Evolutionary conservation across 2,113 vertebrate species (phyloP).

Genomic region (Haplotaxodon microlepis): DNA sequence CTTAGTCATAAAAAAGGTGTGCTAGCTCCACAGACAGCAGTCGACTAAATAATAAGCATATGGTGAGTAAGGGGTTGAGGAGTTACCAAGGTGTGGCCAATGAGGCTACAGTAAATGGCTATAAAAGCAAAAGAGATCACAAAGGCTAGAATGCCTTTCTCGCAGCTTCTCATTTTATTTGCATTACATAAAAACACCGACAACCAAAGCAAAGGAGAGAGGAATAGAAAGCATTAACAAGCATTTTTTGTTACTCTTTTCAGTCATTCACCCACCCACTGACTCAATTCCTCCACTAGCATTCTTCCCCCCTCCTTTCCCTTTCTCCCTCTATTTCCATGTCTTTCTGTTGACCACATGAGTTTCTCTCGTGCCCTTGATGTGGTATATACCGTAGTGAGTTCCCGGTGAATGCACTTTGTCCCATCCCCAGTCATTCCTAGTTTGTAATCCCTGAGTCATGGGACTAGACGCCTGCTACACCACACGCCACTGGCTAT

Average conservation of each 20-base stretch:
- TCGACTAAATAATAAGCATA: conserved; percentile 62
- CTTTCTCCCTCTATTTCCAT: conserved; percentile 22
- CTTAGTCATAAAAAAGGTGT: conserved; percentile 68
- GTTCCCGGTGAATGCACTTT: conserved; percentile 45
- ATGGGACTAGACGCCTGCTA: conserved; percentile 41
- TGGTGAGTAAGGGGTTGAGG: conserved; percentile 9
- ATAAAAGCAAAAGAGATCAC: neutral
- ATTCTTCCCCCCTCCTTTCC: conserved; percentile 26
- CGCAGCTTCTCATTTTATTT: neutral
- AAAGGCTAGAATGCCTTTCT: neutral
- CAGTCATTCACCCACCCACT: conserved; percentile 34
- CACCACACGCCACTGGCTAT: conserved; percentile 31
- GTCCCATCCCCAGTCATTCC: conserved; percentile 51
- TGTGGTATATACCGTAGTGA: conserved; percentile 56
- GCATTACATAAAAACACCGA: neutral
- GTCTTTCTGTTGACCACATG: conserved; percentile 59
- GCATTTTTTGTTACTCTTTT: conserved; percentile 14
- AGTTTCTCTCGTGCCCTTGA: conserved; percentile 54
- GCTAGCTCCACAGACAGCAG: conserved; percentile 51
- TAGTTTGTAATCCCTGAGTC: conserved; percentile 70
- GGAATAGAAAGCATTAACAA: conserved; percentile 36
- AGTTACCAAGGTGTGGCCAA: conserved; percentile 28
- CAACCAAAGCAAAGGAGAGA: conserved; percentile 47
- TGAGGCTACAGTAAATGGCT: neutral
- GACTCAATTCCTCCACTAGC: neutral